Evolutionary conservation across 92 coral and sea anemone genomes (phyloP), one percentile per base, ranked within the genome.

Genomic region (Parazoanthus darwini): DNA sequence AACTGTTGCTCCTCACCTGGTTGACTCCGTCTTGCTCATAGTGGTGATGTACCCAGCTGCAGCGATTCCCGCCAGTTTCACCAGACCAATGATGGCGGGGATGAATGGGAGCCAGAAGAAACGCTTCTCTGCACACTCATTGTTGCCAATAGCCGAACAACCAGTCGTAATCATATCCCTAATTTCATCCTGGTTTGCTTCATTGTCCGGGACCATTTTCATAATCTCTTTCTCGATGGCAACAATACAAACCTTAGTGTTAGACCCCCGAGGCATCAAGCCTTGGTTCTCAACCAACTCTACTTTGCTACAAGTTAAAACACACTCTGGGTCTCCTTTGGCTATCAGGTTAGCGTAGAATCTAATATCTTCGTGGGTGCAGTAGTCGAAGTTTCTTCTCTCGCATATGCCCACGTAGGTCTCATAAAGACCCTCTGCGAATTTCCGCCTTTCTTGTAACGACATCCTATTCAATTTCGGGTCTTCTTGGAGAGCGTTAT

Each of bases 91-190:
- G 56, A 73, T 86, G 59, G 75, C 82, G 13, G 81, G 79, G 42
- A 70, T 70, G 42, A 86, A 73, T 20, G 77, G 6, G n/a, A 29
- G 13, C 14, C 73, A 36, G 14, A 86, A 82, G 33, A 51, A 54
- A 23, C 88, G 88, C 33, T 86, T 86, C 88, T 86, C 88, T 11
- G 67, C 81, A 46, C 88, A 86, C 11, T 74, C 56, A 29, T 65
- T 48, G 82, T 78, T 77, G 68, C 85, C 88, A 11, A 86, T 67
- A 56, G 82, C 82, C 1, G 54, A 48, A 63, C 88, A 86, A 71
- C 88, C 88, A 68, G 6, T 86, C 59, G 63, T 77, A 71, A 7
- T 20, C 42, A 71, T 9, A 15, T 20, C 79, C 23, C 59, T 42
- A 39, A 86, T 6, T 25, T 39, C 23, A 14, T 74, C 71, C 9